Conservation (phyloP, 2,113 vertebrate genomes). For the Percopsis transmontana region DNA sequence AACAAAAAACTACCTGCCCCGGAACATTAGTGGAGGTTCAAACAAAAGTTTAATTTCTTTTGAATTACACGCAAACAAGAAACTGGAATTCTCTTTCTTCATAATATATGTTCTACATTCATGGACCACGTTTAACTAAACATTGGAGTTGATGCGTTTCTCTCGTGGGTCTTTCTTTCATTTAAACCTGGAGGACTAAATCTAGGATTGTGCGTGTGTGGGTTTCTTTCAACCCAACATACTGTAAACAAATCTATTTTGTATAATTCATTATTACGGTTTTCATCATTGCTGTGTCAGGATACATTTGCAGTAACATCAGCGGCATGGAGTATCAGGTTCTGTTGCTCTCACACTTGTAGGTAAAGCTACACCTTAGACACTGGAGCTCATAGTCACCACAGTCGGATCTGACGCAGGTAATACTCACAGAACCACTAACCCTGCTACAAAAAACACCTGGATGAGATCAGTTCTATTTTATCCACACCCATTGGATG, state of each 20-base stretch:
- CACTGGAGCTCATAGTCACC: slow-evolving; percentile 18
- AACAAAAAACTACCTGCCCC: background rate
- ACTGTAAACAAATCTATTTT: background rate
- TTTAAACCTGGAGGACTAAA: slow-evolving; percentile 6
- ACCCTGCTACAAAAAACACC: background rate
- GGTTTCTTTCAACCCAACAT: background rate
- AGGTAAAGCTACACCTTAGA: slow-evolving; percentile 67
- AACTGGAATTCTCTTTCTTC: background rate
- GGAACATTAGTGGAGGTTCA: background rate
- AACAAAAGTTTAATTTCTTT: background rate
- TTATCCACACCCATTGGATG: slow-evolving; percentile 15
- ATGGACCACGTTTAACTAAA: background rate
- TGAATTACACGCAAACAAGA: background rate
- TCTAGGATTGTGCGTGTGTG: background rate
- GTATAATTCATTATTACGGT: slow-evolving; percentile 12
- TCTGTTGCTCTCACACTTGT: slow-evolving; percentile 43
- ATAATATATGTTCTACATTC: background rate
- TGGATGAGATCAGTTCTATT: slow-evolving; percentile 15
- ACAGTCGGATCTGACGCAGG: slow-evolving; percentile 19
- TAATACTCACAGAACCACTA: slow-evolving; percentile 9
- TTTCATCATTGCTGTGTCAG: slow-evolving; percentile 32
- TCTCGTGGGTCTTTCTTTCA: slow-evolving; percentile 3
- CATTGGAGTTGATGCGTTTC: background rate
- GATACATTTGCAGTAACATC: slow-evolving; percentile 36
- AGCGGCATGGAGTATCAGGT: slow-evolving; percentile 57